phyloP scores from a whole-genome alignment of 2,797 vertebrate genomes.

The Poecilia wingei region DNA sequence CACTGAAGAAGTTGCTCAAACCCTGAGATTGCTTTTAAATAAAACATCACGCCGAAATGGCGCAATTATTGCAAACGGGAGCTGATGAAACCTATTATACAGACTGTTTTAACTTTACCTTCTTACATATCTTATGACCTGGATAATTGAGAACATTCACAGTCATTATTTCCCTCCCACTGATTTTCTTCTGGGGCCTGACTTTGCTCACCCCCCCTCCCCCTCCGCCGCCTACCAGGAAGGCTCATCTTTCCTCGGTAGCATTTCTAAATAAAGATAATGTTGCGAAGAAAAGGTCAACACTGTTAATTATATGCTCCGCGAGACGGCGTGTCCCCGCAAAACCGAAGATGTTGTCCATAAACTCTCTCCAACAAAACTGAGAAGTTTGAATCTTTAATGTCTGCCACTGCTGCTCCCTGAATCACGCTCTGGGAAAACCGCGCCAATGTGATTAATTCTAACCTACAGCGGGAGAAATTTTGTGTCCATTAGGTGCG shows the following conservation, averaged over 20 bases:
- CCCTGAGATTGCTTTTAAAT: slow-evolving; percentile 60
- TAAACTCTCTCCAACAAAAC: slow-evolving; percentile 51
- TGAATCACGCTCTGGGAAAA: slow-evolving; percentile 55
- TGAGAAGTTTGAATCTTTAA: slow-evolving; percentile 63
- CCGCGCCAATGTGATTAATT: slow-evolving; percentile 45
- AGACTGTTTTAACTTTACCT: slow-evolving; percentile 26
- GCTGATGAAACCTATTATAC: slow-evolving; percentile 32
- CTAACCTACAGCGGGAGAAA: slow-evolving; percentile 36
- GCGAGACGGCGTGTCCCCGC: slow-evolving; percentile 54
- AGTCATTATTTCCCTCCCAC: slow-evolving; percentile 33
- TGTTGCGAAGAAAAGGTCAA: slow-evolving; percentile 66
- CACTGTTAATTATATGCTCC: slow-evolving; percentile 70
- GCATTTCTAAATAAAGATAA: slow-evolving; percentile 62
- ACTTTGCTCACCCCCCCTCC: slow-evolving; percentile 29
- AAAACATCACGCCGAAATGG: slow-evolving; percentile 58
- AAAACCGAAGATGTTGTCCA: slow-evolving; percentile 51
- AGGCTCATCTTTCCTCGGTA: slow-evolving; percentile 45
- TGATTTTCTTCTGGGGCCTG: slow-evolving; percentile 28
- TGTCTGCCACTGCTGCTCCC: slow-evolving; percentile 54
- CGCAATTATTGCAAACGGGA: slow-evolving; percentile 48
- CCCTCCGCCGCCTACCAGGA: slow-evolving; percentile 18
- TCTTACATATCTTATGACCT: slow-evolving; percentile 42
- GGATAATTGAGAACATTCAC: slow-evolving; percentile 44
- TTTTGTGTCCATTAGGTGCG: slow-evolving; percentile 59
- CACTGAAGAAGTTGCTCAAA: slow-evolving; percentile 54